Evolutionary conservation across 1,140 invertebrate genomes (phyloP).

Genomic region (Drosophila novamexicana): DNA sequence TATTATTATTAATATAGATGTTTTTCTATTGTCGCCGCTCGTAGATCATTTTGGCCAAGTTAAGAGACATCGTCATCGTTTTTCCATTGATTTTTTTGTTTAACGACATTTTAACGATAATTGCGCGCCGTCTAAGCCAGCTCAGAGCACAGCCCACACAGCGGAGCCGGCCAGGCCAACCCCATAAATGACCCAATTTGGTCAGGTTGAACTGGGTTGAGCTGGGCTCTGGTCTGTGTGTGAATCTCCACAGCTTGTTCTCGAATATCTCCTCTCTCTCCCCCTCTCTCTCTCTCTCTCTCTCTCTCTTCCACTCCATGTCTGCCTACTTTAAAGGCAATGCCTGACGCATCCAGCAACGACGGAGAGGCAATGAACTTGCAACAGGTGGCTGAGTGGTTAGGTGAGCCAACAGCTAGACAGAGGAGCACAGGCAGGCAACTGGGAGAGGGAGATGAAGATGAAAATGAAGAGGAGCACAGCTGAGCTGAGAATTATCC

Average conservation of each 20-base stretch:
- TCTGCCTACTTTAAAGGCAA: constrained; percentile 40
- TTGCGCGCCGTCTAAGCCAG: constrained; percentile 65
- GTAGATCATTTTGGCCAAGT: constrained; percentile 50
- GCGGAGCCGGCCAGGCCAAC: constrained; percentile 41
- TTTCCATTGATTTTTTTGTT: constrained; percentile 65
- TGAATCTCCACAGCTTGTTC: constrained; percentile 41
- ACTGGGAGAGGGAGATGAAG: background rate
- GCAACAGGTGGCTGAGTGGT: constrained; percentile 20
- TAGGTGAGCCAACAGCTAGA: background rate
- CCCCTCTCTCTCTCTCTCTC: too few relatives aligned
- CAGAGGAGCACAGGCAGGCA: background rate
- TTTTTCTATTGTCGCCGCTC: constrained; percentile 43
- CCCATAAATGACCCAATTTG: constrained; percentile 80
- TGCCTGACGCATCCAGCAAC: constrained; percentile 18
- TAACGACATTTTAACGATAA: constrained; percentile 79
- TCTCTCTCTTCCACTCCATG: constrained; percentile 2
- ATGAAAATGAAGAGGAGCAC: background rate
- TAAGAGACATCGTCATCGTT: constrained; percentile 57
- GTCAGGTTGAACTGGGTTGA: constrained; percentile 60
- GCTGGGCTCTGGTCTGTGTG: constrained; percentile 7
- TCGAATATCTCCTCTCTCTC: constrained; percentile 22
- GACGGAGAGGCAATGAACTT: constrained; percentile 42
- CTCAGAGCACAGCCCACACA: constrained; percentile 57
- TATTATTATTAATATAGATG: constrained; percentile 61
- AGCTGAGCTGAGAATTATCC: background rate